Conservation (phyloP, 2,797 vertebrate genomes). For the Botia almorhae region DNA sequence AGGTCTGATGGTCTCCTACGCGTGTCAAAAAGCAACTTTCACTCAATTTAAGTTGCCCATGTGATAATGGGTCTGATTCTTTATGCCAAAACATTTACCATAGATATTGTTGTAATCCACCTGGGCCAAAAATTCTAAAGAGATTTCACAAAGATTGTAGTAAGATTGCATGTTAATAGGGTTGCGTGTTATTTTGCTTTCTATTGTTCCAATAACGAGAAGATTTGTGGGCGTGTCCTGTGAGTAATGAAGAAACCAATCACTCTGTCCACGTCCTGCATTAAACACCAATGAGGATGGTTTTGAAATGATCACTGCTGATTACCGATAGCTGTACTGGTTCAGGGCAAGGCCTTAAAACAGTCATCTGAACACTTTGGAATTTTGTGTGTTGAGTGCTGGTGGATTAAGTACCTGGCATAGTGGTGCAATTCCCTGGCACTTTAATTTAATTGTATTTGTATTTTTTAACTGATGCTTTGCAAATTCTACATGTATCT, state of each 20-base stretch:
- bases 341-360: neutral
- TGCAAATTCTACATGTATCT: too few species aligned
- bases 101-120: neutral
- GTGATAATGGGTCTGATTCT: conserved; percentile 5
- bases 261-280: neutral
- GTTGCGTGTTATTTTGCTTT: too few species aligned
- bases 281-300: neutral
- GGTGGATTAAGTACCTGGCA: conserved; percentile 4
- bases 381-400: conserved; percentile 5
- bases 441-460: neutral
- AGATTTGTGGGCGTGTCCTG: neutral
- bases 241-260: neutral
- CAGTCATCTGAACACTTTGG: neutral
- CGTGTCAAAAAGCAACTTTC: neutral
- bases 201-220: neutral
- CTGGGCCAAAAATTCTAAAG: neutral
- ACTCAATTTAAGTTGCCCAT: neutral
- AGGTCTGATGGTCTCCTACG: neutral
- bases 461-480: neutral
- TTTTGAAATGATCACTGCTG: conserved; percentile 2
- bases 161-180: too few species aligned
- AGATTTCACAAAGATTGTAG: neutral
- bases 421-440: neutral
- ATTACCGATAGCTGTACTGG: neutral
- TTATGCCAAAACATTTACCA: neutral